Evolutionary conservation across 2,888 invertebrate genomes (phyloP), one percentile per base, ranked within the genome.

Genomic region (Meandrusa payeni): DNA sequence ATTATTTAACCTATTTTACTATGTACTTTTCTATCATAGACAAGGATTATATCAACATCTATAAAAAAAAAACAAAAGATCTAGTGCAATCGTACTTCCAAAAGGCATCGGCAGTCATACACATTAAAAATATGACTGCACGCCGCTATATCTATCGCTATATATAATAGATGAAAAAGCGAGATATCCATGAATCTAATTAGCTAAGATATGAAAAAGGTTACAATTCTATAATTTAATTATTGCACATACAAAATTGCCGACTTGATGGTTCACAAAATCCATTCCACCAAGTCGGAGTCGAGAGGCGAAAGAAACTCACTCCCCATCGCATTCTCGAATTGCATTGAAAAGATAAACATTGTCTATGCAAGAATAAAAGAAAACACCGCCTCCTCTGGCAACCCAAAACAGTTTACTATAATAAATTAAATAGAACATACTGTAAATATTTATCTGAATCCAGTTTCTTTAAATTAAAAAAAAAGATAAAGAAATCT

Each of bases 241-340:
- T 85, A 85, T 83, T 85, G 85, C 85, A 83, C 82, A 78, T 83
- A 83, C 60, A 78, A 82, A 83, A 83, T 80, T 78, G 79, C 71
- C 71, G 66, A 76, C 76, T 61, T 58, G 63, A 59, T 62, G 55
- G n/a, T 53, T 55, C 50, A 47, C 54, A 31, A 32, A 37, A 50
- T 28, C 19, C 27, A 45, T 45, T 42, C 46, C 49, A 52, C 50
- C 50, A 55, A 59, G 60, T 59, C 59, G 50, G 52, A 5, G 57
- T 54, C 61, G 62, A 61, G 61, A 58, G 58, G n/a, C 57, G 55
- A 27, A 50, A 51, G 33, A 9, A 10, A 17, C 2, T 9, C 23
- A 41, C 43, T 36, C 31, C 10, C 31, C 7, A 32, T 24, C 23
- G 41, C 43, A n/a, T n/a, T n/a, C n/a, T n/a, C n/a, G 10, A 12